Evolutionary conservation across 2,888 invertebrate species (phyloP), one percentile per base, ranked within the genome.

Genomic region (Abscondita cerata): DNA sequence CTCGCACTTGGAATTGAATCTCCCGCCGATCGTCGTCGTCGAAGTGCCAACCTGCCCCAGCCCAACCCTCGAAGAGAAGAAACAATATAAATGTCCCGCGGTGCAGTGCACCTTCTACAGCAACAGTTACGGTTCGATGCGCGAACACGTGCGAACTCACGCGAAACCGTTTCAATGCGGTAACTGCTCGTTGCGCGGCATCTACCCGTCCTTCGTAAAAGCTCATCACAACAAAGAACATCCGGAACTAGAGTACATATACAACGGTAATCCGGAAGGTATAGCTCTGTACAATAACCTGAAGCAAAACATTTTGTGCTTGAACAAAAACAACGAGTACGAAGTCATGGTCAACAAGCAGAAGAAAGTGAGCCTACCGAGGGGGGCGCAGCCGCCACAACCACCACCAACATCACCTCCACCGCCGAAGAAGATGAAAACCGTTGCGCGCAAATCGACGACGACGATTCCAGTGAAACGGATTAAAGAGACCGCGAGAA

Each of bases 81-180:
- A 73, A 52, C 70, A 66, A 1, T 82, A 76, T 65, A 70, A 69
- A 1, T 84, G 84, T 66, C 78, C 81, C 1, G 11, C 16, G 11
- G 44, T 11, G 0, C 67, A 75, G 13, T 84, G 84, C 54, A 50
- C 66, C 0, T 81, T 80, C 65, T 67, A 69, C 1, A 74, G 74
- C 5, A 68, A 73, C 20, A 74, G 74, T 5, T 58, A 75, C 1
- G 70, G 72, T 0, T 56, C 70, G 1, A 78, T 84, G 67, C 75
- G 76, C 46, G 75, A 76, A 36, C 84, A 84, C 59, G 67, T 83
- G 1, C 75, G 75, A 2, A 74, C 69, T 1, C 84, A 84, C 65
- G 75, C 79, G 4, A 79, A 80, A 56, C 74, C 81, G 0, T 79
- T 78, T 40, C 73, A 78, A 52, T 84, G 84, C 68, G 78, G 75